Conservation (phyloP, 2,888 invertebrate species). For the Cybosia mesomella region DNA sequence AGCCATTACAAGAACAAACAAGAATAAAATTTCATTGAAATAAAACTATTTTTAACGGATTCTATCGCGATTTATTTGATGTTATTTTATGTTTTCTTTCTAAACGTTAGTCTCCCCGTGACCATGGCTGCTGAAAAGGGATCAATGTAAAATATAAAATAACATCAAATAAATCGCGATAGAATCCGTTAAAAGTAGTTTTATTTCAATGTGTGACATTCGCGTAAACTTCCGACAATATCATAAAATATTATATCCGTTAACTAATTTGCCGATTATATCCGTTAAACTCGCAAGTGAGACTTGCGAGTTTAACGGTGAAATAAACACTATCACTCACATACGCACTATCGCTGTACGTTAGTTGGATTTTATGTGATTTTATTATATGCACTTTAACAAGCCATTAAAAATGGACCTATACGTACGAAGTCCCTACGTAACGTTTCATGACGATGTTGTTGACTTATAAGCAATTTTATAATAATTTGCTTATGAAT, state of each 20-base stretch:
- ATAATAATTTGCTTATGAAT: neutral
- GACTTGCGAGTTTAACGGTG: constrained; percentile 68
- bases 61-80: too few species aligned
- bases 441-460: constrained; percentile 20
- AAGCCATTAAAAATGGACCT: constrained; percentile 35
- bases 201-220: too few species aligned
- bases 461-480: neutral
- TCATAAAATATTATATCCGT: too few species aligned
- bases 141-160: too few species aligned
- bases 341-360: constrained; percentile 32
- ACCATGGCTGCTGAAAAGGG: too few species aligned
- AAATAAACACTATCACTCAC: constrained; percentile 63
- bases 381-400: constrained; percentile 48
- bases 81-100: too few species aligned
- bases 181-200: too few species aligned
- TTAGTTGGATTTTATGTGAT: constrained; percentile 46
- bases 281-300: constrained; percentile 63
- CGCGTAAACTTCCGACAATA: too few species aligned
- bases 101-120: too few species aligned
- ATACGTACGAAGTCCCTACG: constrained; percentile 10
- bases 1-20: neutral
- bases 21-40: neutral
- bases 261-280: constrained; percentile 64
- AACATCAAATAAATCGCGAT: too few species aligned
- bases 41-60: too few species aligned